Percentiles rank a stretch among this genome's conserved stretches.
Evolutionary conservation across 2,797 vertebrate species (phyloP).

Genomic region (Acrossocheilus wenchowensis): DNA sequence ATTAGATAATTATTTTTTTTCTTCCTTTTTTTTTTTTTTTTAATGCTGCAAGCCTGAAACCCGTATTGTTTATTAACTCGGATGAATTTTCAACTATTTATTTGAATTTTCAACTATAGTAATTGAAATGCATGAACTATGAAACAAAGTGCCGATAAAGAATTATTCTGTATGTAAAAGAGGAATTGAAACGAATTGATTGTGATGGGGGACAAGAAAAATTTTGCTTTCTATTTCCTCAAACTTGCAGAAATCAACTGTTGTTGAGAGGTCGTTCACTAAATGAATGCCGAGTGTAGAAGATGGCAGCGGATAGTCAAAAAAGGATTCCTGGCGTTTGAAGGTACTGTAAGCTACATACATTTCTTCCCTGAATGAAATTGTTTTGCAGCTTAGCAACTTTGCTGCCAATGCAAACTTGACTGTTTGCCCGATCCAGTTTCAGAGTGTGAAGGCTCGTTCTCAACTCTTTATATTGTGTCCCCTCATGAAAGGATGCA

Average conservation of each 20-base stretch:
- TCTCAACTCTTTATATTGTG: conserved; percentile 12
- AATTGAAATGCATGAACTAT: conserved; percentile 1
- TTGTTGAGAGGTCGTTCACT: neutral
- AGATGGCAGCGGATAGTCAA: neutral
- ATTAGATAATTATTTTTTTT: no score
- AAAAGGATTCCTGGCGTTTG: neutral
- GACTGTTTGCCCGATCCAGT: neutral
- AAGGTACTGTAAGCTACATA: neutral
- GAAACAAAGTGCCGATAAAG: neutral
- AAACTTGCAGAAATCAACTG: neutral
- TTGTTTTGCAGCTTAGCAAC: neutral
- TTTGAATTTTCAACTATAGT: no score
- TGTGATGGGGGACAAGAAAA: neutral
- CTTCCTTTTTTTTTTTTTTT: neutral
- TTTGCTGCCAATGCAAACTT: neutral
- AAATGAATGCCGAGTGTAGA: neutral
- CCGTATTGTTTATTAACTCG: neutral
- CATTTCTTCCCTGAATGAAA: neutral
- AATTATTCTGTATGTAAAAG: neutral
- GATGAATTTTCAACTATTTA: no score
- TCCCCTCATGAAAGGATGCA: neutral
- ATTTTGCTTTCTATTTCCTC: neutral
- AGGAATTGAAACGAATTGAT: neutral
- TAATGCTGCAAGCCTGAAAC: neutral
- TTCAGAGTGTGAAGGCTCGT: neutral